Evolutionary conservation across 2,113 vertebrate genomes (phyloP).

Genomic region (Hippocampus abdominalis): DNA sequence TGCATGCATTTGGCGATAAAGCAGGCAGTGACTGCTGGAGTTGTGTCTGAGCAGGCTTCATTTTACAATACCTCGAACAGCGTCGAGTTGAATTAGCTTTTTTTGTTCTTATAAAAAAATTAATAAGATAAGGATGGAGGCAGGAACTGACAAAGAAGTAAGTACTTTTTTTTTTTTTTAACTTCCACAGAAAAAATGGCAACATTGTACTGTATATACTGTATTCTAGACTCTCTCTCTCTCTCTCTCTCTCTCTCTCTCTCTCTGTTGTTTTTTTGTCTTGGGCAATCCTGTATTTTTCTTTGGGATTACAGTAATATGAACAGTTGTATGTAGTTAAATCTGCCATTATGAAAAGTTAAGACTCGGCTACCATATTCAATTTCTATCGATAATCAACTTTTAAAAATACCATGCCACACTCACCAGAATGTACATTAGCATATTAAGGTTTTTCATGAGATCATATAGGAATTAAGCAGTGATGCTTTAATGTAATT

Average conservation of each 20-base stretch:
- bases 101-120: neutral
- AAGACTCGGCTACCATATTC: too few species aligned
- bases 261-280: neutral
- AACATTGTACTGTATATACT: neutral
- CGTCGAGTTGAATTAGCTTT: neutral
- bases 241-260: too few species aligned
- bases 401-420: neutral
- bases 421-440: neutral
- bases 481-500: neutral
- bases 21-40: slow-evolving; percentile 38
- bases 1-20: slow-evolving; percentile 53
- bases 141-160: slow-evolving; percentile 35
- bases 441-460: neutral
- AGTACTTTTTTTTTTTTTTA: slow-evolving; percentile 20
- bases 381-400: too few species aligned
- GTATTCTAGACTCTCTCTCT: neutral
- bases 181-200: neutral
- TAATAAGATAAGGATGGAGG: slow-evolving; percentile 33
- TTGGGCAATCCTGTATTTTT: neutral
- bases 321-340: too few species aligned
- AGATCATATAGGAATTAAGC: neutral
- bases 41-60: slow-evolving; percentile 8
- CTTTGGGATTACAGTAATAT: too few species aligned
- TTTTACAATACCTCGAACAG: slow-evolving; percentile 9
- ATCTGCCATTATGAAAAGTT: too few species aligned